A percentile compares a stretch with the other conserved stretches of the same genome.
Evolutionary conservation across 2,797 vertebrate genomes (phyloP).

Genomic region (Gallinago solitaria): DNA sequence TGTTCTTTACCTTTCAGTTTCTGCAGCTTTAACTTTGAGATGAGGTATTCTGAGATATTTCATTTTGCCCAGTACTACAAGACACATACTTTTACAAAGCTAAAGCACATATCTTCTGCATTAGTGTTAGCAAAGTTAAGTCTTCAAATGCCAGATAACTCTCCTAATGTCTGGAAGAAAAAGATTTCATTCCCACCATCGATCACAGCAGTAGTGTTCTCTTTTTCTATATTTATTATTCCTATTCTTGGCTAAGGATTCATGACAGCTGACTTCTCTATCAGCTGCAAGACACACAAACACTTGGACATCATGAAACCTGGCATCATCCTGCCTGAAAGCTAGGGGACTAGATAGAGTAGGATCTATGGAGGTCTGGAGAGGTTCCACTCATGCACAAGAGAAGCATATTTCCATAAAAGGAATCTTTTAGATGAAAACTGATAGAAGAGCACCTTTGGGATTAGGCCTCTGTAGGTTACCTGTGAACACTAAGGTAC

Average conservation of each 20-base stretch:
- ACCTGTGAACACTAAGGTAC: neutral
- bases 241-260: neutral
- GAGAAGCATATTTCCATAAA: neutral
- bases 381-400: neutral
- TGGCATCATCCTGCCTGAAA: neutral
- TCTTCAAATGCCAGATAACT: neutral
- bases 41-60: neutral
- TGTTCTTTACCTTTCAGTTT: neutral
- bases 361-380: neutral
- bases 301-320: neutral
- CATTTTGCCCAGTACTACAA: neutral
- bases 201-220: neutral
- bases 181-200: neutral
- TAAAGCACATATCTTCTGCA: neutral
- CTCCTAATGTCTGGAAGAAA: neutral
- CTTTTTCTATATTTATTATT: neutral
- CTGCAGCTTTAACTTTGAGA: neutral
- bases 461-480: neutral
- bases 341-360: neutral
- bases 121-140: neutral
- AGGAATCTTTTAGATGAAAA: neutral
- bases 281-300: neutral
- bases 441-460: neutral
- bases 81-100: neutral
- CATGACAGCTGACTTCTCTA: neutral